A percentile compares a stretch with the other conserved stretches of the same genome.
These are phyloP conservation scores for Pristionchus japonicus DNA, from an alignment of 2,888 invertebrate species.

Conservation along the genomic window DNA sequence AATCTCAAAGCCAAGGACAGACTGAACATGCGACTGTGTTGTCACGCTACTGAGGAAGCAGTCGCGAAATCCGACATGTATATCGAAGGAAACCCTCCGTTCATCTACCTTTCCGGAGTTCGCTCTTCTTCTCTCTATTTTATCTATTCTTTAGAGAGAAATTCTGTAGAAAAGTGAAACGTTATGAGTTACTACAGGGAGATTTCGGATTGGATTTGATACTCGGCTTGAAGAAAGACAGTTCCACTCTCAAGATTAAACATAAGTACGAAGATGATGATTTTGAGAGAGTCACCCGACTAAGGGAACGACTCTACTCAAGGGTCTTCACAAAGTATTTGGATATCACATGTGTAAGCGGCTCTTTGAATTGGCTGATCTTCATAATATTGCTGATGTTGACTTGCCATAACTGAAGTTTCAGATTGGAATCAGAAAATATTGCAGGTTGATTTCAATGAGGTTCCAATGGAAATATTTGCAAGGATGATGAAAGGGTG, in stretches of 20 bases:
- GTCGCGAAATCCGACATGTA: background rate
- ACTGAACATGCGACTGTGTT: background rate
- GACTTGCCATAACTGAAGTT: too few species aligned
- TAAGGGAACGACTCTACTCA: background rate
- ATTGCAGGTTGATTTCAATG: background rate
- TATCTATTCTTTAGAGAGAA: background rate
- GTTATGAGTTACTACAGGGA: background rate
- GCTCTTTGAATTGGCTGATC: background rate
- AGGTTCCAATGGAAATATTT: background rate
- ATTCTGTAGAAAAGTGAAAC: too few species aligned
- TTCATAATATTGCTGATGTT: background rate
- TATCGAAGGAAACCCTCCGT: background rate
- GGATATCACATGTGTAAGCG: background rate
- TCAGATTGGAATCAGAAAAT: too few species aligned
- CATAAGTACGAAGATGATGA: background rate
- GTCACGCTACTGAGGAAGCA: background rate
- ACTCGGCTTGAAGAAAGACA: background rate
- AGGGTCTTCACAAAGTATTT: background rate
- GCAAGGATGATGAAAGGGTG: background rate
- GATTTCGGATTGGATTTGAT: background rate
- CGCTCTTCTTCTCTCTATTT: background rate
- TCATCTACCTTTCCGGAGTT: background rate
- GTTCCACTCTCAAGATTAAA: background rate
- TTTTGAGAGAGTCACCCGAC: background rate
- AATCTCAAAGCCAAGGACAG: background rate